Evolutionary conservation across 2,113 vertebrate genomes (phyloP).

Genomic region (Equus przewalskii): DNA sequence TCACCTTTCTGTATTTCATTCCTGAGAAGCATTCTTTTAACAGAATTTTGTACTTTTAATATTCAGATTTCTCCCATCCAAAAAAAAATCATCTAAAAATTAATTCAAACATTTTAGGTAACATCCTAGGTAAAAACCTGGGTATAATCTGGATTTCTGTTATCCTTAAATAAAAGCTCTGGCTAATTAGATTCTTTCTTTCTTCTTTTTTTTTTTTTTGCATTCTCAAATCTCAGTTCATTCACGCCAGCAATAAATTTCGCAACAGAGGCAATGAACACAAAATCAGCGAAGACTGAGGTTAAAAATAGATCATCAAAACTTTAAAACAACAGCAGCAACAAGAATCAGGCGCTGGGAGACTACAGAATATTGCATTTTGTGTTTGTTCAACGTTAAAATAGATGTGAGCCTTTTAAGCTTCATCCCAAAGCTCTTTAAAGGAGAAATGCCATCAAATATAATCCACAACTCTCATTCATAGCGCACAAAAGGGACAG

Average conservation of each 20-base stretch:
- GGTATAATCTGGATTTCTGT: conserved; percentile 34
- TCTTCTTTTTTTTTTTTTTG: not conserved
- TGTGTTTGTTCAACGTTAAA: conserved; percentile 59
- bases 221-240: conserved; percentile 74
- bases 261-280: conserved; percentile 49
- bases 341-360: conserved; percentile 61
- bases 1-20: conserved; percentile 61
- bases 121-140: not conserved
- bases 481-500: conserved; percentile 61
- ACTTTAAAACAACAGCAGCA: conserved; percentile 77
- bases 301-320: conserved; percentile 58
- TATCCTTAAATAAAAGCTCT: conserved; percentile 55
- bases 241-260: conserved; percentile 68
- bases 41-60: conserved; percentile 63
- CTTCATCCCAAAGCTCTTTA: conserved; percentile 69
- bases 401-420: conserved; percentile 78
- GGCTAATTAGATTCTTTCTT: conserved; percentile 55
- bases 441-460: conserved; percentile 80
- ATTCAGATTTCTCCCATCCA: not conserved
- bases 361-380: conserved; percentile 36
- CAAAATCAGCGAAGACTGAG: conserved; percentile 51
- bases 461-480: conserved; percentile 70
- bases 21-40: conserved; percentile 59
- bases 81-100: not conserved
- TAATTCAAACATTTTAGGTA: not conserved